These are phyloP conservation scores for Austrolebias charrua DNA, from an alignment of 2,797 vertebrate species.

Conservation along the genomic window DNA sequence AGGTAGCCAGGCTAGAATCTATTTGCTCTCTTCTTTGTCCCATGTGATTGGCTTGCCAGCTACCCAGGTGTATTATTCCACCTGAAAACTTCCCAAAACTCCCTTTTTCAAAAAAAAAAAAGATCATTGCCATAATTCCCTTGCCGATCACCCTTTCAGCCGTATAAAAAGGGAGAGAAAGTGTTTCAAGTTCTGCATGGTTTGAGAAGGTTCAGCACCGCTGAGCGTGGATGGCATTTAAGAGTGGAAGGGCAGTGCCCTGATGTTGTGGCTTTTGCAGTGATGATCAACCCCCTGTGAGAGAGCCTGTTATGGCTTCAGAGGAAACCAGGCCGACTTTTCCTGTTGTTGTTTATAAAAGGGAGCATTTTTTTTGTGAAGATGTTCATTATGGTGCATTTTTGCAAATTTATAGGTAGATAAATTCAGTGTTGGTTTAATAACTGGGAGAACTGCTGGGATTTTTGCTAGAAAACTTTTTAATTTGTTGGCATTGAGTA, in stretches of 20 bases:
- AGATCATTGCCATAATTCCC: constrained; percentile 61
- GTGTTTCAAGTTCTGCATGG: constrained; percentile 71
- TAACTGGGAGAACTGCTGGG: too few relatives aligned
- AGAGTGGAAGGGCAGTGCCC: constrained; percentile 65
- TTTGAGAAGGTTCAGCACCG: constrained; percentile 70
- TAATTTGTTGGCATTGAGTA: too few relatives aligned
- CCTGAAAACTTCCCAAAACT: constrained; percentile 59
- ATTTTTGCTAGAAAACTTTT: too few relatives aligned
- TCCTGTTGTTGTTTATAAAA: constrained; percentile 53
- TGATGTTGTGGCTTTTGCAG: constrained; percentile 65
- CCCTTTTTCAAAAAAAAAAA: constrained; percentile 42
- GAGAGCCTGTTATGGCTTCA: constrained; percentile 48
- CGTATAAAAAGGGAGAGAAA: constrained; percentile 52
- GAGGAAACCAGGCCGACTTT: constrained; percentile 51
- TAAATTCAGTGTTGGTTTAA: too few relatives aligned
- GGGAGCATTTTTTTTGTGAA: not conserved
- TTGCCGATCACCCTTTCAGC: constrained; percentile 51
- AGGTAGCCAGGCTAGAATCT: constrained; percentile 58
- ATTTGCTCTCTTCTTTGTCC: constrained; percentile 38
- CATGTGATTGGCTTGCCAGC: constrained; percentile 52
- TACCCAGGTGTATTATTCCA: constrained; percentile 62
- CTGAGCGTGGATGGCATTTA: constrained; percentile 70
- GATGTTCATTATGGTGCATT: too few relatives aligned
- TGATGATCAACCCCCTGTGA: constrained; percentile 59
- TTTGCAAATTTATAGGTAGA: too few relatives aligned